phyloP scores from a whole-genome alignment of 2,113 vertebrate species.

The Ranitomeya imitator region DNA sequence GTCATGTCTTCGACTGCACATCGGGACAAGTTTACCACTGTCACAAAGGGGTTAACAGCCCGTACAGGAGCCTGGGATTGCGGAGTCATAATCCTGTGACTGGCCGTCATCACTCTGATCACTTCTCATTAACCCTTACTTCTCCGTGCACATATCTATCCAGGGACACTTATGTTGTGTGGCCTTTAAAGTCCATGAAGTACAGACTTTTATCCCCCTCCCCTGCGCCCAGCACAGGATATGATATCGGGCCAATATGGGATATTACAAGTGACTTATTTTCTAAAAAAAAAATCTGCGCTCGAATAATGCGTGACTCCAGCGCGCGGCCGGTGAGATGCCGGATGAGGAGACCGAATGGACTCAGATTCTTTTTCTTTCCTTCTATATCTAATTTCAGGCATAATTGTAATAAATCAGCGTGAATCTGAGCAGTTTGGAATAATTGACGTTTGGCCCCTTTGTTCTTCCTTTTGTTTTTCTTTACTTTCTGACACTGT shows the following conservation, averaged over 20 bases:
- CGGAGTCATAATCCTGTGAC: neutral
- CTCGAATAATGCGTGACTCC: too few relatives aligned
- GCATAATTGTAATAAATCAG: neutral
- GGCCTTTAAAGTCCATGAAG: neutral
- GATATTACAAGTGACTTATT: too few relatives aligned
- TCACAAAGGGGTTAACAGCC: neutral
- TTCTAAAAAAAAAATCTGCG: too few relatives aligned
- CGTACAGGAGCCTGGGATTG: neutral
- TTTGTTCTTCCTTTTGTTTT: neutral
- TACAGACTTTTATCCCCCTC: neutral
- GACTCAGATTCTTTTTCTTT: neutral
- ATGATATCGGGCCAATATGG: too few relatives aligned
- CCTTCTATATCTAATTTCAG: neutral
- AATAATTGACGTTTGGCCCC: neutral
- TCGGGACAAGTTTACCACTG: neutral
- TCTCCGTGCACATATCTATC: neutral
- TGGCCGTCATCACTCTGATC: neutral
- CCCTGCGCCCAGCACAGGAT: neutral
- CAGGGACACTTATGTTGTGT: neutral
- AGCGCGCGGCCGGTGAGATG: neutral
- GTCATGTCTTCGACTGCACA: neutral
- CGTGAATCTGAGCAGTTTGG: neutral
- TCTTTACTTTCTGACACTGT: conserved; percentile 6
- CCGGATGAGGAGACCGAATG: neutral
- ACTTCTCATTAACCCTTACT: neutral